Evolutionary conservation across 2,797 vertebrate species (phyloP), one percentile per base, ranked within the genome.

Genomic region (Okamejei kenojei): DNA sequence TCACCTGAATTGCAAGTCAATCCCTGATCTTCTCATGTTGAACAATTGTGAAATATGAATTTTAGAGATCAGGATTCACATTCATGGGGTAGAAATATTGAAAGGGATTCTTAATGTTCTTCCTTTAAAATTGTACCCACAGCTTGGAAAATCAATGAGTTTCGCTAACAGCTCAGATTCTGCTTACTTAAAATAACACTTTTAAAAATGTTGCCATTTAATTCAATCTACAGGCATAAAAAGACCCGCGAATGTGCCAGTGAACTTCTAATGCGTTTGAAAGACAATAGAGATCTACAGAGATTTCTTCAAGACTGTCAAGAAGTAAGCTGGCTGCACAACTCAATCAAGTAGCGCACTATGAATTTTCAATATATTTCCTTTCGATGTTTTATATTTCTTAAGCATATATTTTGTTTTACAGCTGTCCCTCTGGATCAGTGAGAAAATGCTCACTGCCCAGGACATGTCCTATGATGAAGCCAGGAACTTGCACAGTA

Each of bases 391-490:
- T 88, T 81, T 3, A 21, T 0, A 2, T 77, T 86, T 54, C 26
- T 93, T 93, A 54, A 68, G 63, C 58, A 65, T 93, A 71, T 94
- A 93, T 58, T 15, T 32, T 23, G 23, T 32, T 94, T 94, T 93
- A 13, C 95, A 99, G 98, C 96, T 99, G 93, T 98, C 97, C 0
- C 96, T 99, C 90, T 99, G 99, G 99, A 98, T 99, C 96, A 99
- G 97, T 68, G 99, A 99, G 95, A 99, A 99, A 96, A 99, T 99
- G 99, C 97, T 99, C 94, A 99, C 99, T 0, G 99, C 99, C 26
- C 98, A 99, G 96, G 99, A 99, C 95, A 98, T 99, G 99, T 97
- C 98, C 2, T 99, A 99, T 0, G 99, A 99, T 0, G 99, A 99
- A 96, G 99, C 99, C 61, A 97, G 99, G 93, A 99, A 99, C 96